phyloP scores from a whole-genome alignment of 2,888 invertebrate genomes.

The Mallateleia sp. region DNA sequence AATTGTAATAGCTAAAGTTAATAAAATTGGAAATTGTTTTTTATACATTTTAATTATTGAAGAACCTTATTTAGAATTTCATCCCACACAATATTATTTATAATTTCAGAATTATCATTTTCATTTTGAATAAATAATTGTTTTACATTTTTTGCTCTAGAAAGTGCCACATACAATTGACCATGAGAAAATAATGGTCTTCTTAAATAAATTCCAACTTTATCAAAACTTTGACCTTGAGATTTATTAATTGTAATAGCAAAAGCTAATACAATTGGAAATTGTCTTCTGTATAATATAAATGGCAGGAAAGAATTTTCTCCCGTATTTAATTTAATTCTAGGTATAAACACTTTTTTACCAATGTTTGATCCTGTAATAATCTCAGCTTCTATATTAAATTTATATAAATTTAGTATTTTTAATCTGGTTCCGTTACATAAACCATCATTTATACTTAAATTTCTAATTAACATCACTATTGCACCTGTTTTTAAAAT shows the following conservation, averaged over 20 bases:
- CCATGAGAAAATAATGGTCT: not conserved
- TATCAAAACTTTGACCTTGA: constrained; percentile 33
- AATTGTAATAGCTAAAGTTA: constrained; percentile 8
- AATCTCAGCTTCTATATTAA: constrained; percentile 64
- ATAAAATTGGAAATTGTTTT: constrained; percentile 19
- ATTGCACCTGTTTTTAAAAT: constrained; percentile 55
- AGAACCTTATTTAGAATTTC: too few relatives aligned
- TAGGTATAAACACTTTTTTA: not conserved
- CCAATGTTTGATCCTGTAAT: constrained; percentile 52
- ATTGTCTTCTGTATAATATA: constrained; percentile 26
- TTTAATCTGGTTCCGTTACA: constrained; percentile 72
- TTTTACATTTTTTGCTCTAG: too few relatives aligned
- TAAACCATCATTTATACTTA: constrained; percentile 66
- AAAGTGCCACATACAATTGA: too few relatives aligned
- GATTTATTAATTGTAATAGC: constrained; percentile 24
- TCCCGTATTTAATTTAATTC: not conserved
- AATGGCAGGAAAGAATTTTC: not conserved
- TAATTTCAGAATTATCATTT: too few relatives aligned
- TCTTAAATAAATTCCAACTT: not conserved
- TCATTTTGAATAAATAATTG: too few relatives aligned
- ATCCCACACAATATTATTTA: too few relatives aligned
- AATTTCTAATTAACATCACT: constrained; percentile 70
- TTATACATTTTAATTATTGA: too few relatives aligned
- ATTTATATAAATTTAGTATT: constrained; percentile 62
- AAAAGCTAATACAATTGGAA: constrained; percentile 10